Base-by-base conservation (phyloP, 35 echinoderm and acorn worm genomes). In the Apostichopus parvimensis region DNA sequence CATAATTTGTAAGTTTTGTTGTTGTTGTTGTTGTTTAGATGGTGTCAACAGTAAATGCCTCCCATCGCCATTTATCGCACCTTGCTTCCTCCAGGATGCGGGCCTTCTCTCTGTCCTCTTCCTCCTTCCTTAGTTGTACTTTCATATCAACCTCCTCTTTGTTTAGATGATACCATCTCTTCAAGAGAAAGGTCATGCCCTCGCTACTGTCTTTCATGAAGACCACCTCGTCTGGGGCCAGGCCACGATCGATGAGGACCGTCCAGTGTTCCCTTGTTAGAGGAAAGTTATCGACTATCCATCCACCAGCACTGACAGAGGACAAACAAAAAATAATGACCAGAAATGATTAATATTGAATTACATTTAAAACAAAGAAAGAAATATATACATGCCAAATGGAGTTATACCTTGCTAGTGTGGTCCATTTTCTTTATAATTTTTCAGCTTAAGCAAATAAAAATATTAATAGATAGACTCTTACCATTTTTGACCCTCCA, bases 121-220 rank as follows among this genome's bases (percentile, higher is more conserved):
- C 93, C 59, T 99, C 95, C 58, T 94, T 94, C 66, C 97, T 87
- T 22, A 94, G 60, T 77, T 91, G 92, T 20, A 90, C 92, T 82
- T 99, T 99, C 77, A 87, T 87, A 77, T 99, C 97, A 54, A 99
- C 78, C 83, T 99, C 97, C n/a, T 95, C 93, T 78, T 91, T 96
- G 90, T 99, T 99, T 23, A 99, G 87, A 54, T 96, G 92, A 79
- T 99, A 99, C 97, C 97, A 99, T 7, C 97, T 93, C 87, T 99
- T 99, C 72, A 95, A 81, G 9, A 99, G 79, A 81, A 83, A 94
- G 8, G 83, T 56, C 53, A 94, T 95, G 9, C 90, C 85, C 13
- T 99, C 97, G 56, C 97, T 96, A 78, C 78, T 26, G 68, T 99
- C 97, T 79, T 95, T 96, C 77, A 99, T 77, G 79, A 73, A 94